Percentiles rank a stretch among this genome's conserved stretches.
Conservation (phyloP, 2,888 invertebrate species). For the Alitta virens region DNA sequence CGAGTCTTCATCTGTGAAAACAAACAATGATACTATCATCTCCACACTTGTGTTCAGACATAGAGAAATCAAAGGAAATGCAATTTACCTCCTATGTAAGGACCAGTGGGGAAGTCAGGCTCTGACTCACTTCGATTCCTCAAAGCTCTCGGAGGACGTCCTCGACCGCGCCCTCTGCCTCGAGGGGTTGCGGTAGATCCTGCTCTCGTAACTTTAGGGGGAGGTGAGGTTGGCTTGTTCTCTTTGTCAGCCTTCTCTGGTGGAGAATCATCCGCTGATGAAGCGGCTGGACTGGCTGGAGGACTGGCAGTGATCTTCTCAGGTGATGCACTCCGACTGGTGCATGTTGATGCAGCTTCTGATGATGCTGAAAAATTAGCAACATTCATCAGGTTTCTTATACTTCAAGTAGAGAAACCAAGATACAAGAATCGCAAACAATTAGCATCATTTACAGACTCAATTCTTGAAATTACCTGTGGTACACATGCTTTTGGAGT, state of each 20-base stretch:
- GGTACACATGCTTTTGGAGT: conserved; percentile 2
- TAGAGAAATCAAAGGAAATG: too few relatives aligned
- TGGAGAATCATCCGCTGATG: background rate
- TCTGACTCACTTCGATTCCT: conserved; percentile 14
- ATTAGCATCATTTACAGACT: background rate
- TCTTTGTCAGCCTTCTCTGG: background rate
- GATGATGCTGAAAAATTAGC: conserved; percentile 6
- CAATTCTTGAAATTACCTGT: background rate
- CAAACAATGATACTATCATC: too few relatives aligned
- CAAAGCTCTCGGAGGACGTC: background rate
- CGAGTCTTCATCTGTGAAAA: background rate
- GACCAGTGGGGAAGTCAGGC: conserved; percentile 1
- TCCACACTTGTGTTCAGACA: too few relatives aligned
- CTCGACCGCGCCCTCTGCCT: conserved; percentile 17
- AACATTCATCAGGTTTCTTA: too few relatives aligned
- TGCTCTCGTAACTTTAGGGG: conserved; percentile 4
- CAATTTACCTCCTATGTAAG: background rate
- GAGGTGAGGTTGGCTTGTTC: conserved; percentile 1
- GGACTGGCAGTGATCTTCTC: conserved; percentile 3
- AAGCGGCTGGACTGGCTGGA: background rate
- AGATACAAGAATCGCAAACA: background rate
- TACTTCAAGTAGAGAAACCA: conserved; percentile 2
- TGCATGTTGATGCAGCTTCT: conserved; percentile 11
- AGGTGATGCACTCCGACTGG: conserved; percentile 14
- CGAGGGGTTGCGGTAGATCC: conserved; percentile 4